Evolutionary conservation across 2,888 invertebrate genomes (phyloP), one percentile per base, ranked within the genome.

Genomic region (Melolontha melolontha): DNA sequence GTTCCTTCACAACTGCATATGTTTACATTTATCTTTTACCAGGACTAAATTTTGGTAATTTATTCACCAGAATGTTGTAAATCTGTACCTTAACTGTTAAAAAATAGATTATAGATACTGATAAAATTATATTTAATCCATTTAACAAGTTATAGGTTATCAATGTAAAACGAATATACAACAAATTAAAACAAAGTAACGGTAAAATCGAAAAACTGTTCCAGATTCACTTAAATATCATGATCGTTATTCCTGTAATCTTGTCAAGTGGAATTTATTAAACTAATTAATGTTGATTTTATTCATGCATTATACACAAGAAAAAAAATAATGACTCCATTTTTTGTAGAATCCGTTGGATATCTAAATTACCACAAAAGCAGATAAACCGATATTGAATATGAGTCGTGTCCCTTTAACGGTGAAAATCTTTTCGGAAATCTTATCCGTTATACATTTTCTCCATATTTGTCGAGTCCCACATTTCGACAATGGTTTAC

Each of bases 301-400:
- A 34, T 34, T 6, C 6, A 34, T 34, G 34, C 10, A 34, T 34
- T 34, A 22, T 34, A 34, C 10, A 10, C 6, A 34, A n/a, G n/a
- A n/a, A 8, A 29, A 29, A 44, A 34, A 59, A 34, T 62, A 34
- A 34, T 62, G 47, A 44, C 59, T 62, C 59, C 47, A 62, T 62
- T 34, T 62, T 44, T 12, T 57, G 42, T 34, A 5, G 27, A 59
- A 44, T 27, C 29, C 59, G 39, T 34, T 34, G 5, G 59, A 49
- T 62, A 62, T 62, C 47, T 62, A 62, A 62, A 62, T 62, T 62
- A 47, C 59, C 17, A 47, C 59, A 62, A 62, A 34, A 47, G 47
- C 47, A 47, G 59, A 62, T 62, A 62, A 62, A 62, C 34, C 1
- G 16, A 34, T 62, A 17, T 16, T 27, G 34, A 8, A 12, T 34